These are phyloP conservation scores for Hylia prasina DNA, from an alignment of 2,113 vertebrate species.

Conservation along the genomic window DNA sequence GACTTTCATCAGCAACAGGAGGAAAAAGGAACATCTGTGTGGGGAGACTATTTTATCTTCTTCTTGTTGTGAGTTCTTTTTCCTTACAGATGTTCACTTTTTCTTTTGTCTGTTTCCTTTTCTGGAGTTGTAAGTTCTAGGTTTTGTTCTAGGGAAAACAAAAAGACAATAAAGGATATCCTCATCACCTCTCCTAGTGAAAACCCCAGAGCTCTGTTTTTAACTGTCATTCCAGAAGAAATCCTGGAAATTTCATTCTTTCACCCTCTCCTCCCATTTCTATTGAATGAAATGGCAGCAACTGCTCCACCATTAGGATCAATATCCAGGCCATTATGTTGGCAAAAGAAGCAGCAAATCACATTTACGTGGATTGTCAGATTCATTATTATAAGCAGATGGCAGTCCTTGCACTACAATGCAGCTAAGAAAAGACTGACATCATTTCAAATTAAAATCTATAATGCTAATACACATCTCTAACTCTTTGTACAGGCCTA, in stretches of 20 bases:
- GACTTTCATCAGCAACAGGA: not conserved
- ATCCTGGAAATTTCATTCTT: slow-evolving; percentile 16
- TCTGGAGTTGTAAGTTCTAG: not conserved
- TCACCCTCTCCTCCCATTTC: slow-evolving; percentile 68
- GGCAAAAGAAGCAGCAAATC: slow-evolving; percentile 87
- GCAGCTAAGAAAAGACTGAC: slow-evolving; percentile 83
- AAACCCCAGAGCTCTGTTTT: not conserved
- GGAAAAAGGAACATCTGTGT: not conserved
- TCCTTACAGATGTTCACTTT: not conserved
- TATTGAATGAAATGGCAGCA: slow-evolving; percentile 79
- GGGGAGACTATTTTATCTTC: not conserved
- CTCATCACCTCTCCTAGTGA: fast-evolving
- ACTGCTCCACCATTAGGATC: slow-evolving; percentile 84
- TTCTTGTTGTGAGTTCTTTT: not conserved
- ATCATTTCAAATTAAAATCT: slow-evolving; percentile 98
- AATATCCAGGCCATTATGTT: slow-evolving; percentile 87
- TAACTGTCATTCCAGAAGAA: not conserved
- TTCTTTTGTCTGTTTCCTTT: not conserved
- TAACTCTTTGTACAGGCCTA: slow-evolving; percentile 71
- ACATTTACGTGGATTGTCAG: slow-evolving; percentile 89
- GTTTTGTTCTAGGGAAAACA: not conserved
- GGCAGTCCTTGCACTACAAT: slow-evolving; percentile 83
- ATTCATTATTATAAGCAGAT: slow-evolving; percentile 96
- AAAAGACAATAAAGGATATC: not conserved
- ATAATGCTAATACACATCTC: slow-evolving; percentile 91